These are phyloP conservation scores for Argyrosomus regius DNA, from an alignment of 2,797 vertebrate genomes.

Conservation along the genomic window DNA sequence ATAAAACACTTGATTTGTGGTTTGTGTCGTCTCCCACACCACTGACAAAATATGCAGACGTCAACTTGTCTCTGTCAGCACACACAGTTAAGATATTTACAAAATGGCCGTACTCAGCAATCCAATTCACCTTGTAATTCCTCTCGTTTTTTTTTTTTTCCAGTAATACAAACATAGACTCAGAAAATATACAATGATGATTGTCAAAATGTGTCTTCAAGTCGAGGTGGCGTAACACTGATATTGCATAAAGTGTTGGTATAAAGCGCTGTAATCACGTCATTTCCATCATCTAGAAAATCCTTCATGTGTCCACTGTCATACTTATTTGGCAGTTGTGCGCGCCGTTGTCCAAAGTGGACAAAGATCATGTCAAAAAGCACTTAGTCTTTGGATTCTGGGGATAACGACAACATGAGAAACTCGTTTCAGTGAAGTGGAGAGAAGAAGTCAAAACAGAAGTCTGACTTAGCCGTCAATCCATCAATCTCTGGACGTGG, in stretches of 20 bases:
- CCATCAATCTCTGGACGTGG: background rate
- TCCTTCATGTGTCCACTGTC: constrained; percentile 46
- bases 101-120: constrained; percentile 66
- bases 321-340: constrained; percentile 56
- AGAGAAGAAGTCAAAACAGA: constrained; percentile 16
- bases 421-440: constrained; percentile 25
- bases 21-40: constrained; percentile 66
- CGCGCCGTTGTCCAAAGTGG: constrained; percentile 48
- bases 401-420: constrained; percentile 14
- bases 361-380: constrained; percentile 50
- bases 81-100: constrained; percentile 80
- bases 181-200: constrained; percentile 61
- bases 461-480: constrained; percentile 8
- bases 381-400: constrained; percentile 43
- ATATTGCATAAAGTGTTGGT: constrained; percentile 56
- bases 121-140: constrained; percentile 65
- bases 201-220: constrained; percentile 76
- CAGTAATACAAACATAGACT: constrained; percentile 82
- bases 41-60: constrained; percentile 67
- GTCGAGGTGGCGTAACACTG: constrained; percentile 77
- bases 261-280: constrained; percentile 37
- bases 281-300: constrained; percentile 19
- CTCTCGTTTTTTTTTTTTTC: constrained; percentile 67
- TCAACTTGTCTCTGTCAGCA: constrained; percentile 66
- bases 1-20: constrained; percentile 63